These are phyloP conservation scores for Apistogramma diplotaenia DNA, from an alignment of 2,113 vertebrate species.

Conservation along the genomic window DNA sequence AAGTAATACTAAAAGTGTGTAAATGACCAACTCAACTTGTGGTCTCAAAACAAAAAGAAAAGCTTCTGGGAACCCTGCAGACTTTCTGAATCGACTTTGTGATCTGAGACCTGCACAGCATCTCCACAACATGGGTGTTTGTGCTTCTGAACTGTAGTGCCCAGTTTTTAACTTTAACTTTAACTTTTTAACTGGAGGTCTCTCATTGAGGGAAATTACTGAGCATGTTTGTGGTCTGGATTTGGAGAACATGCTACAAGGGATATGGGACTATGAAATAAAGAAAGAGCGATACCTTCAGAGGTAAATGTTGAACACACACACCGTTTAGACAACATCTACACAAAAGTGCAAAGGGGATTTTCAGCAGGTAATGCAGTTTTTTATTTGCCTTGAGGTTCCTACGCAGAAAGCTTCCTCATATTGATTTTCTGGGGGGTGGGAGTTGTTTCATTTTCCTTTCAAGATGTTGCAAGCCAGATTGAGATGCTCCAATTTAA, in stretches of 20 bases:
- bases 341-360: not conserved
- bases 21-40: not conserved
- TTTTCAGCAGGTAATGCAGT: not conserved
- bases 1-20: not conserved
- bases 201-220: not conserved
- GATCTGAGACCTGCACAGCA: not conserved
- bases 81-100: too few species aligned
- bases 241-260: not conserved
- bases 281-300: not conserved
- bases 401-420: not conserved
- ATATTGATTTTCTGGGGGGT: not conserved
- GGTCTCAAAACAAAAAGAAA: not conserved
- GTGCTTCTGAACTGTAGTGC: not conserved
- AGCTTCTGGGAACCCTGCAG: not conserved
- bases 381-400: not conserved
- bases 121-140: not conserved
- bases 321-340: not conserved
- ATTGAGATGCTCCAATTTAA: not conserved
- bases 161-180: not conserved
- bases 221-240: not conserved
- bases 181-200: not conserved
- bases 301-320: not conserved
- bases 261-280: not conserved
- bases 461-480: not conserved
- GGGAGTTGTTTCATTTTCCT: not conserved